Evolutionary conservation across 2,113 vertebrate species (phyloP), one percentile per base, ranked within the genome.

Genomic region (Larimichthys polyactis): DNA sequence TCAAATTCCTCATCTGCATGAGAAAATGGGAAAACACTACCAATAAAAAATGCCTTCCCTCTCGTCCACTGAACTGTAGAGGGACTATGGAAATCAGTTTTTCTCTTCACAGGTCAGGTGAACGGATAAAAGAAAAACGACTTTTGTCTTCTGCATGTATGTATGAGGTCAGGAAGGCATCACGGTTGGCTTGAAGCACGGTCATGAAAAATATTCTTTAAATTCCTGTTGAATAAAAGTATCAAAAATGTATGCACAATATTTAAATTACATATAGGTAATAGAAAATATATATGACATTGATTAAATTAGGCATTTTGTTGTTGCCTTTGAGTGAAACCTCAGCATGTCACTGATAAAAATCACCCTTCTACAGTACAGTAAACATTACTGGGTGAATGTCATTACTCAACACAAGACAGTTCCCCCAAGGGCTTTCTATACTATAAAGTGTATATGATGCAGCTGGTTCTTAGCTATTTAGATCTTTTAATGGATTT

Each of bases 1-100:
- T 84, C 82, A 79, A 84, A 89, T 86, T 87, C 74, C 84, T 91
- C 69, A 90, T 92, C 84, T 92, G 83, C 86, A 91, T 89, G 79
- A 54, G 82, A 83, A 92, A 92, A 91, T 89, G 58, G 87, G 79
- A 88, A 87, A 91, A 87, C 52, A 88, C 78, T 84, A 81, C 54
- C 22, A 32, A 70, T 71, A 75, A 89, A 87, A 40, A 86, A 82
- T 62, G 46, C 64, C 57, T 64, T 63, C 16, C 68, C 29, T 60
- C 49, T 52, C 71, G 79, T 79, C 88, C 84, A 78, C 59, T 85
- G 76, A 89, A 60, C 85, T 86, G 79, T 67, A 63, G 51, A 86
- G 78, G 54, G 36, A 60, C 51, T 80, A 82, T 87, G 75, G 79
- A 82, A 88, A 89, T 91, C 57, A 66, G 74, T 10, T 24, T 63